Evolutionary conservation across 2,888 invertebrate genomes (phyloP).

Genomic region (Oligia latruncula): DNA sequence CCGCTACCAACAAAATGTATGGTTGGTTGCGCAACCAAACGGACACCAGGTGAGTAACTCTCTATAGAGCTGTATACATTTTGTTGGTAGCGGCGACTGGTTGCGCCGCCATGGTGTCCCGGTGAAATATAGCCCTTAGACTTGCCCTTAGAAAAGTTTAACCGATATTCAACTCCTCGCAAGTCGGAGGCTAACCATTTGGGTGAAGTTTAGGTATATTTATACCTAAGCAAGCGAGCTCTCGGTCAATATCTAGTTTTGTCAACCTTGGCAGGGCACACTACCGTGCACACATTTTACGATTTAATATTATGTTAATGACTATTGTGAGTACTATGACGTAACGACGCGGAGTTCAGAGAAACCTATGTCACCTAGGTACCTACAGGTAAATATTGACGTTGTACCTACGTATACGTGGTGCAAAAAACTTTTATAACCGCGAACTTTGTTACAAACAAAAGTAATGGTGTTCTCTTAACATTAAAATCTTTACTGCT

Average conservation of each 20-base stretch:
- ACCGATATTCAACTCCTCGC: neutral
- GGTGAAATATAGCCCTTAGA: neutral
- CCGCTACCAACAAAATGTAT: too few species aligned
- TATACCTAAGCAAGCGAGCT: neutral
- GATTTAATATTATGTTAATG: constrained; percentile 29
- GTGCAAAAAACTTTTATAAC: constrained; percentile 39
- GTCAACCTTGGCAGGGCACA: constrained; percentile 27
- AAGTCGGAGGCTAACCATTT: neutral
- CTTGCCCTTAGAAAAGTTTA: neutral
- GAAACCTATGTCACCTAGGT: constrained; percentile 37
- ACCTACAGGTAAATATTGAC: constrained; percentile 34
- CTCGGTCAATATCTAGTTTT: neutral
- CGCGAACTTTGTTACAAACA: constrained; percentile 32
- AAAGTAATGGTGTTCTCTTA: constrained; percentile 28
- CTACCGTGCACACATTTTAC: constrained; percentile 20
- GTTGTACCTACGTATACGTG: constrained; percentile 1
- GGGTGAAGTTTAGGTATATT: neutral
- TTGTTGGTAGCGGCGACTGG: too few species aligned
- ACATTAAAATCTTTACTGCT: constrained; percentile 19
- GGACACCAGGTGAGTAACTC: too few species aligned
- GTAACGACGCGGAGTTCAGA: constrained; percentile 31
- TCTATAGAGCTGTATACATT: too few species aligned
- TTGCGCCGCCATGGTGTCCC: too few species aligned
- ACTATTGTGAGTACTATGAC: constrained; percentile 37
- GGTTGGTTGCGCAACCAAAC: too few species aligned